phyloP scores from a whole-genome alignment of 2,888 invertebrate species.

The Periphyllus acericola region DNA sequence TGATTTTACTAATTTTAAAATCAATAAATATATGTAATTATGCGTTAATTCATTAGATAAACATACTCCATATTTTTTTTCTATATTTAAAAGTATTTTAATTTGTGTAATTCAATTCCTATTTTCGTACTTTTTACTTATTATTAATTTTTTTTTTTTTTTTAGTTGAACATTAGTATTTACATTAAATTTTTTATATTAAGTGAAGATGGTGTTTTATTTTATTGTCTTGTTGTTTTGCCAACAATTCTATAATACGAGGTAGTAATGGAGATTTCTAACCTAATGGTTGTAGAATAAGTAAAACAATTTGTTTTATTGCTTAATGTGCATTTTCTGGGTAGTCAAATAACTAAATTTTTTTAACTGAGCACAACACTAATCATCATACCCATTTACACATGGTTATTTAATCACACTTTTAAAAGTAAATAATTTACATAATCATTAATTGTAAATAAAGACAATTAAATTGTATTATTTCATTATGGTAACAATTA shows the following conservation, averaged over 20 bases:
- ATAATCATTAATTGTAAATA: no score
- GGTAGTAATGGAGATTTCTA: background rate
- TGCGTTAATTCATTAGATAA: conserved; percentile 32
- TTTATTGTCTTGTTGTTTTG: background rate
- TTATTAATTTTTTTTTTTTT: conserved; percentile 40
- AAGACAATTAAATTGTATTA: no score
- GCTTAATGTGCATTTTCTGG: no score
- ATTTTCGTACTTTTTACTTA: conserved; percentile 54
- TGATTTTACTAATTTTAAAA: conserved; percentile 26
- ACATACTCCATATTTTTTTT: conserved; percentile 30
- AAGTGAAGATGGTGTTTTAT: conserved; percentile 32
- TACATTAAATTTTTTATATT: conserved; percentile 41
- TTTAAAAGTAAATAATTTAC: no score
- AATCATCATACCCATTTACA: no score
- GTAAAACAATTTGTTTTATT: no score
- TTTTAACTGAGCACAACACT: no score
- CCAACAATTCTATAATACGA: background rate
- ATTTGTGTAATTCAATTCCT: conserved; percentile 60
- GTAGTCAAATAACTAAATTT: no score
- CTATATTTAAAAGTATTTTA: conserved; percentile 56
- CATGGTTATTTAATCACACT: no score
- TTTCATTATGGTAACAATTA: no score
- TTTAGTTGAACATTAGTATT: conserved; percentile 43
- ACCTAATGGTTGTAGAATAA: no score
- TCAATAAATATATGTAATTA: conserved; percentile 14